These are phyloP conservation scores for Sipha maydis DNA, from an alignment of 2,888 invertebrate species.

Conservation along the genomic window DNA sequence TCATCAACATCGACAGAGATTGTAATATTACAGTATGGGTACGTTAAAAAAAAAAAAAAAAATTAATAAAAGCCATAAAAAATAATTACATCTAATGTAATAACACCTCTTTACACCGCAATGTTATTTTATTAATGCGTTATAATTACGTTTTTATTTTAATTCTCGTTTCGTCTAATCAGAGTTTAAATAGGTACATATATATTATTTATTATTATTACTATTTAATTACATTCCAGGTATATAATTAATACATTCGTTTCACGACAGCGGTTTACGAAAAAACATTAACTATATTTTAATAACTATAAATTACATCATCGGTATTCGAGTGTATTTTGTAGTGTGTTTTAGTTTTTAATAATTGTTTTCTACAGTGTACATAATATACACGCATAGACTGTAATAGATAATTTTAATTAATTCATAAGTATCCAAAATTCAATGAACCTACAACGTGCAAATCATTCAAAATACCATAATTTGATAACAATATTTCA, in stretches of 20 bases:
- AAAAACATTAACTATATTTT: not conserved
- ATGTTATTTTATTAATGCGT: constrained; percentile 12
- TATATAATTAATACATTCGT: not conserved
- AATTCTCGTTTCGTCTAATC: not conserved
- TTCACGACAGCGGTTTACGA: not conserved
- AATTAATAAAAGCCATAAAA: not conserved
- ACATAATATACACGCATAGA: not conserved
- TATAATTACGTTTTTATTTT: constrained; percentile 8
- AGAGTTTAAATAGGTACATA: not conserved
- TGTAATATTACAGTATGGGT: not conserved
- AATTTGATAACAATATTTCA: not conserved
- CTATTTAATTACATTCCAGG: constrained; percentile 11
- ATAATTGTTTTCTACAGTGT: not conserved
- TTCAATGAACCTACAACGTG: not conserved
- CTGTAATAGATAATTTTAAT: not conserved
- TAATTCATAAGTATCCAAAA: not conserved
- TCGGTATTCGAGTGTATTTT: not conserved
- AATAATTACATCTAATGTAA: not conserved
- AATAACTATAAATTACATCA: not conserved
- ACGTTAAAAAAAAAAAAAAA: not conserved
- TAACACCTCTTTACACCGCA: not conserved
- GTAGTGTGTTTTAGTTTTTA: not conserved
- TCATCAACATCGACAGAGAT: not conserved
- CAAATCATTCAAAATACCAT: not conserved
- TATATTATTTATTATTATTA: not conserved